Base-by-base conservation (phyloP, 2,797 vertebrate genomes). In the Acrossocheilus fasciatus region DNA sequence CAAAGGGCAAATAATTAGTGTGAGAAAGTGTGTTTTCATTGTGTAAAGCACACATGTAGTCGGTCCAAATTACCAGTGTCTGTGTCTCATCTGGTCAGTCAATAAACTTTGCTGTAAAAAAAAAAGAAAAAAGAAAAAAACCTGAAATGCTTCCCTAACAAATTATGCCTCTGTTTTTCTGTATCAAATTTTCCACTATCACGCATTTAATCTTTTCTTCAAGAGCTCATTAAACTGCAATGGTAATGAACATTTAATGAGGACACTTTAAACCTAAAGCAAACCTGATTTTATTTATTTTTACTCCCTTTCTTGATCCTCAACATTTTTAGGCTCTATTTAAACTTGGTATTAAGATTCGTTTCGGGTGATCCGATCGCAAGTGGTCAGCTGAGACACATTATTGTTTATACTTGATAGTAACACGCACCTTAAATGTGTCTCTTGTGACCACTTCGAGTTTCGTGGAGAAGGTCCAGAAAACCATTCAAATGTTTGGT, bases 1-100 rank as follows among this genome's bases (percentile, higher is more conserved):
- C 89, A 90, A 92, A 93, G 89, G 91, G 86, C 89, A 91, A 86
- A 92, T 92, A 92, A 92, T 91, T 92, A 92, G 91, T 88, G 87
- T 89, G 81, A 91, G 79, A 91, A 91, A 89, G 89, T 89, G 87
- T 92, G 92, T 92, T 92, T 92, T 92, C 87, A 91, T 91, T 92
- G 91, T 89, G 80, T 88, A 88, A 91, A 87, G 54, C 85, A 68
- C 85, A 88, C 80, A 83, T 83, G 89, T 84, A 88, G 87, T 89
- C 81, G 43, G 85, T 82, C 89, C 87, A 92, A 91, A 92, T 90
- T 87, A 85, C 85, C 78, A 81, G 70, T 82, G 84, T 88, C 87
- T 89, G 87, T 76, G 85, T 91, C 89, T 91, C 87, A 90, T 91
- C 85, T 88, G 88, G 86, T 86, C 75, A 83, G 77, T 88, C 77